phyloP scores from a whole-genome alignment of 2,888 invertebrate genomes.

The Heteromurus nitidus region DNA sequence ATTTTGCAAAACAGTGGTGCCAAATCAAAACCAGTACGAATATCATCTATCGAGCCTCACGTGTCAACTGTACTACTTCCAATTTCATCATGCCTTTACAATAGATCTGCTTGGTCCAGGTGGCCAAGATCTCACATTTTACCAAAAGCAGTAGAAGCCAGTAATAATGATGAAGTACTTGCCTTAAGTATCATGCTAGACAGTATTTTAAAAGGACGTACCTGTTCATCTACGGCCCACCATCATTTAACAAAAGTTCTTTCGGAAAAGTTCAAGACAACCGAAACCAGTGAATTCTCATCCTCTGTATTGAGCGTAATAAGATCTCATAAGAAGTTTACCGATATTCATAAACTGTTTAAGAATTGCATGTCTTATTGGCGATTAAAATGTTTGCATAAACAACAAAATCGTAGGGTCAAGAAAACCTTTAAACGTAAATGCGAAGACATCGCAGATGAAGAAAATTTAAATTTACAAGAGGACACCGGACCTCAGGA shows the following conservation, averaged over 20 bases:
- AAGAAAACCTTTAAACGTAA: too few relatives aligned
- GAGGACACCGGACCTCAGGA: too few relatives aligned
- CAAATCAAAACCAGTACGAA: neutral
- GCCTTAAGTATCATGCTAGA: neutral
- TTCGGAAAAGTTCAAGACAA: neutral
- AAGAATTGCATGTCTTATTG: slow-evolving; percentile 53
- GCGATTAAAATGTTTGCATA: too few relatives aligned
- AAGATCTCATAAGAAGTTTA: slow-evolving; percentile 43
- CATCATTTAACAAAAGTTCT: neutral
- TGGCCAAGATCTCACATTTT: slow-evolving; percentile 44
- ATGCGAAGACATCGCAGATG: too few relatives aligned
- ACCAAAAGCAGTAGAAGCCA: neutral
- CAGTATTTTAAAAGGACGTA: neutral
- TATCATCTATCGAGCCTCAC: neutral
- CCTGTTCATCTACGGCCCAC: neutral
- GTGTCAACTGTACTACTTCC: neutral
- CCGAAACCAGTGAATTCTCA: neutral
- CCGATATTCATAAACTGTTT: slow-evolving; percentile 52
- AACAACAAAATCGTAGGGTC: too few relatives aligned
- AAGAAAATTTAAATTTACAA: too few relatives aligned
- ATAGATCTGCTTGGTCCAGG: slow-evolving; percentile 25
- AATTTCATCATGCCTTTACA: slow-evolving; percentile 2
- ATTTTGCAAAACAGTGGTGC: neutral
- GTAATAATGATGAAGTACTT: neutral
- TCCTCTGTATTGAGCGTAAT: slow-evolving; percentile 25